Conservation (phyloP, 2,113 vertebrate species). For the Empidonax alnorum region DNA sequence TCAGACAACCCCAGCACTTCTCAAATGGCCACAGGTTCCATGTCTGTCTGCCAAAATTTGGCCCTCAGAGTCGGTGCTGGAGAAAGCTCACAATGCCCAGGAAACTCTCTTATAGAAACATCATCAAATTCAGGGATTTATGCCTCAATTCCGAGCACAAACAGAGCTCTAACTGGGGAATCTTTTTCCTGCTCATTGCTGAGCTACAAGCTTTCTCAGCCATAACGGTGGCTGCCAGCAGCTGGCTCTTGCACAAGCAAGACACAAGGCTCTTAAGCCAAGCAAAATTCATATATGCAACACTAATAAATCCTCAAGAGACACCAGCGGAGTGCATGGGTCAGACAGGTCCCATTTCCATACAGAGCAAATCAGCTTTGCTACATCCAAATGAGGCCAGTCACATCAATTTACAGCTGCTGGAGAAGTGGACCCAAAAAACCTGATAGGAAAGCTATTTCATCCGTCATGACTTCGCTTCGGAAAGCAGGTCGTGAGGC, state of each 20-base stretch:
- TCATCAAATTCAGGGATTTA: not conserved
- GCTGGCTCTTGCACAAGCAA: not conserved
- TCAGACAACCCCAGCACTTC: not conserved
- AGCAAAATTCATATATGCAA: not conserved
- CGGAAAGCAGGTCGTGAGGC: not conserved
- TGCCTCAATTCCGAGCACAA: not conserved
- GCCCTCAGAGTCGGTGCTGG: not conserved
- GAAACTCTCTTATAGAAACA: not conserved
- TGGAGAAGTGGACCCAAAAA: not conserved
- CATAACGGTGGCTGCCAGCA: not conserved
- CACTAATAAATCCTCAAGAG: not conserved
- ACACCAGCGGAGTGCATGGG: rapidly evolving
- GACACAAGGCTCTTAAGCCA: not conserved
- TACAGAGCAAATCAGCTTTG: not conserved
- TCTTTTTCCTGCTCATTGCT: not conserved
- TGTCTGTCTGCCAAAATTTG: not conserved
- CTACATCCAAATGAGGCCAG: not conserved
- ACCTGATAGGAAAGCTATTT: not conserved
- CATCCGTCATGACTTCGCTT: not conserved
- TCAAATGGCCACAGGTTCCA: not conserved
- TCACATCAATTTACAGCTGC: not conserved
- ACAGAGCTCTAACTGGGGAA: not conserved
- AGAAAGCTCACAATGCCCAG: not conserved
- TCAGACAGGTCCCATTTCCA: not conserved
- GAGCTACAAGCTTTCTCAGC: not conserved